phyloP scores from a whole-genome alignment of 2,888 invertebrate species.

The Tenthredo mesomela region DNA sequence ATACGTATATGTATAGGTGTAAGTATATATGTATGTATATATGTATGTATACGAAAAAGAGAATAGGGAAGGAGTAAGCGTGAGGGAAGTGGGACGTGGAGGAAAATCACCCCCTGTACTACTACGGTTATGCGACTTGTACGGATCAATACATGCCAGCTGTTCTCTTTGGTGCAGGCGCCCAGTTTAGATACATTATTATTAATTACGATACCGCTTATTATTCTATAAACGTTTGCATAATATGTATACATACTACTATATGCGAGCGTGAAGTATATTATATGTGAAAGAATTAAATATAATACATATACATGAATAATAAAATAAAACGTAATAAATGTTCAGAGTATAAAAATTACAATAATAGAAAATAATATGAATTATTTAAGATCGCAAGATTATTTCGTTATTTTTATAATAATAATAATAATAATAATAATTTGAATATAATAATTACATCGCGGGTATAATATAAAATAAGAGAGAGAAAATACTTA shows the following conservation, averaged over 20 bases:
- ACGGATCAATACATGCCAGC: constrained; percentile 76
- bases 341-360: too few relatives aligned
- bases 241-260: too few relatives aligned
- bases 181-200: constrained; percentile 1
- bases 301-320: too few relatives aligned
- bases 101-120: constrained; percentile 56
- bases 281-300: too few relatives aligned
- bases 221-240: not conserved
- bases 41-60: not conserved
- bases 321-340: too few relatives aligned
- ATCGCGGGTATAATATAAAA: too few relatives aligned
- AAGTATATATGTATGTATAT: not conserved
- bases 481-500: not conserved
- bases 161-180: constrained; percentile 70
- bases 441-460: not conserved
- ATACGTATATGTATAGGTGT: not conserved
- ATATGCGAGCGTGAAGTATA: not conserved
- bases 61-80: constrained; percentile 27
- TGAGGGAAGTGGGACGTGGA: constrained; percentile 29
- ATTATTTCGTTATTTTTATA: too few relatives aligned
- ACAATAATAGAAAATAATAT: too few relatives aligned
- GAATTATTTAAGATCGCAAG: too few relatives aligned
- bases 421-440: too few relatives aligned
- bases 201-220: constrained; percentile 17
- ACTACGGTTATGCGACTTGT: constrained; percentile 60